phyloP scores from a whole-genome alignment of 1,140 invertebrate genomes.

The Hylyphantes graminicola region DNA sequence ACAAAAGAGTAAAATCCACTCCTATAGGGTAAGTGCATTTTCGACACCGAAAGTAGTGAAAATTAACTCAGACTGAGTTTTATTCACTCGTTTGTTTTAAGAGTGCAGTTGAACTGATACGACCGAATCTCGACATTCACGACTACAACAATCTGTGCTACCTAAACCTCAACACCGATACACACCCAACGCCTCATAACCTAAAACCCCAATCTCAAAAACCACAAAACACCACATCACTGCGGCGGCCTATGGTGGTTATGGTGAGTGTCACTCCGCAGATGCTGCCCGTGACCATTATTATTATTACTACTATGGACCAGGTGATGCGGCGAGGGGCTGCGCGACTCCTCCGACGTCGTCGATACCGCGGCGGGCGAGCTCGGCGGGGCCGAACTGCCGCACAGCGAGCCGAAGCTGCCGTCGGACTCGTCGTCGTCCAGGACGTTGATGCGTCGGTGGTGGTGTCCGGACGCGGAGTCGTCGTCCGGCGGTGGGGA shows the following conservation, averaged over 20 bases:
- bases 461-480: background rate
- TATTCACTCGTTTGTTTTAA: too few species aligned
- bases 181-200: background rate
- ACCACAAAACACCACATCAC: background rate
- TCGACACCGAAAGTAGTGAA: too few species aligned
- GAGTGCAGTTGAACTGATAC: too few species aligned
- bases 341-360: constrained; percentile 62
- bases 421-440: constrained; percentile 55
- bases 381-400: constrained; percentile 47
- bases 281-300: constrained; percentile 16
- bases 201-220: background rate
- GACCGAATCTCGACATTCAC: too few species aligned
- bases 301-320: background rate
- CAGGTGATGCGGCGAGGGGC: constrained; percentile 41
- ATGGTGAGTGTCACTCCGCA: constrained; percentile 11
- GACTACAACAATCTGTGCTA: too few species aligned
- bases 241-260: constrained; percentile 51
- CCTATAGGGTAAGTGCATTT: too few species aligned
- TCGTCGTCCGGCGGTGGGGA: background rate
- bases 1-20: too few species aligned
- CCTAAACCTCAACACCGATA: background rate
- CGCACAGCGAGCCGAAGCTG: constrained; percentile 49
- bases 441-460: constrained; percentile 36
- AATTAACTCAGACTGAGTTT: too few species aligned
- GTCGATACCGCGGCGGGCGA: constrained; percentile 62